Evolutionary conservation across 2,797 vertebrate species (phyloP).

Genomic region (Cygnus olor): DNA sequence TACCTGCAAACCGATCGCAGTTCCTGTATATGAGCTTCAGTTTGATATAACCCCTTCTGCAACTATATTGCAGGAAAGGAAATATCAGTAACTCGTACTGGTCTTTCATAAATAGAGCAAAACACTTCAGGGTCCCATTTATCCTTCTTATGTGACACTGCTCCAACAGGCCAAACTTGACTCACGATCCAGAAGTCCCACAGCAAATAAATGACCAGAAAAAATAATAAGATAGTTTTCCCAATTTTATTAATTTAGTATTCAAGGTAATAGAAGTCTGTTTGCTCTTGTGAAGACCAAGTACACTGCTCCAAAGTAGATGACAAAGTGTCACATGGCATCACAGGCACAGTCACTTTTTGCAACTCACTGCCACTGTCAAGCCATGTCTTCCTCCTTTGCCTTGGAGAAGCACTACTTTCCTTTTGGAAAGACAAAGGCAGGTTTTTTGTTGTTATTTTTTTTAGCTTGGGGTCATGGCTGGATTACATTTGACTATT

Average conservation of each 20-base stretch:
- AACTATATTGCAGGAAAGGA: background rate
- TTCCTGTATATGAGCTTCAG: background rate
- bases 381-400: background rate
- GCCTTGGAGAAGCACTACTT: background rate
- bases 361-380: background rate
- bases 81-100: background rate
- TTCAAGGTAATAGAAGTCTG: background rate
- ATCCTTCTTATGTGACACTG: background rate
- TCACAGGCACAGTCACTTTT: background rate
- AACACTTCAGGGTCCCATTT: background rate
- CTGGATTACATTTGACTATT: background rate
- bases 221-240: background rate
- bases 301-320: background rate
- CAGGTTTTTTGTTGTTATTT: background rate
- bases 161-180: background rate
- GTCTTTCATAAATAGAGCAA: background rate
- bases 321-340: background rate
- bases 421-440: background rate
- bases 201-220: background rate
- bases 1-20: background rate
- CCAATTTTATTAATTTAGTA: background rate
- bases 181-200: background rate
- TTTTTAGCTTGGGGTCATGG: background rate
- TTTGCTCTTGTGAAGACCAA: background rate
- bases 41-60: background rate